Base-by-base conservation (phyloP, 2,888 invertebrate species). In the Stratiomys singularior region DNA sequence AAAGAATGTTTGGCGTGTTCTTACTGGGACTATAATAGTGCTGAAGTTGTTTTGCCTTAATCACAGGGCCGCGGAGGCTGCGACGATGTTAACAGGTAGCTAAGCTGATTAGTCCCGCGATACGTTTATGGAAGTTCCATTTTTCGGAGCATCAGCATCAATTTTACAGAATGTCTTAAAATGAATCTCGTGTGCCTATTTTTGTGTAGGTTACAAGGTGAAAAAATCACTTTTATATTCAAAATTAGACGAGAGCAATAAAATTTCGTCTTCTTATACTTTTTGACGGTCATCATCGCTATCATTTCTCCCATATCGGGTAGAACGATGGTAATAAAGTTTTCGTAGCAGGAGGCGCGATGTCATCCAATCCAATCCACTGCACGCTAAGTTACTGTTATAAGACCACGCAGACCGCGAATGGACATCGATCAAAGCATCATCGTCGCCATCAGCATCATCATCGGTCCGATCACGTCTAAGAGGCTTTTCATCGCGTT, bases 61-160 rank as follows among this genome's bases (percentile, higher is more conserved):
- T 9, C 15, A 52, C 4, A 52, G 18, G 15, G 52, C 3, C 52
- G 37, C 7, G 27, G 13, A 18, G 9, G 25, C 2, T 2, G 15
- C 52, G 52, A 52, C 52, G 15, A 52, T 60, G 60, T 60, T 60
- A 60, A 60, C 60, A 60, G 60, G 60, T 60, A 60, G 60, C 60
- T 60, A 60, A 60, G 60, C 60, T 60, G 60, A 60, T 60, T 21
- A 60, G 23, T 60, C 27, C 37, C 25, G 23, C 60, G 23, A 60
- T 60, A 60, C 52, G 13, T 60, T 11, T 60, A 25, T 60, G 5
- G 60, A 4, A 23, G 5, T 18, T 60, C 13, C 60, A 60, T 60
- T 52, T 52, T 52, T 52, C 52, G 52, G 52, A 15, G 15, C 18
- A 4, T 52, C 15, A 52, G 15, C 52, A 52, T 13, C 52, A 52